Base-by-base conservation (phyloP, 2,113 vertebrate genomes). In the Eolophus roseicapilla region DNA sequence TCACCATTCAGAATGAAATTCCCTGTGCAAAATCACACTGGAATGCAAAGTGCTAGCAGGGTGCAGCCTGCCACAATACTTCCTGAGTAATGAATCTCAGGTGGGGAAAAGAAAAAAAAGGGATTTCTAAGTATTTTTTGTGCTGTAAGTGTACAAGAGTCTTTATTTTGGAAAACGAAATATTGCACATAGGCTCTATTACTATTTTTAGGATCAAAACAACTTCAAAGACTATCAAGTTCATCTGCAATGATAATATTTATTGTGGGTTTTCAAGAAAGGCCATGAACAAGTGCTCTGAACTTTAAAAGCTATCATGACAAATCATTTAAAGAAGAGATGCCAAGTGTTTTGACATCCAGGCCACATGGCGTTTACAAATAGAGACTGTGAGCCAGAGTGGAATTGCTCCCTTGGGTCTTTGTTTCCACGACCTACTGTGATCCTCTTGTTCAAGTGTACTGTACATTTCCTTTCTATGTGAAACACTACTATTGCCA, bases 391-490 rank as follows among this genome's bases (percentile, higher is more conserved):
- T 41, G 63, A 90, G 67, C 44, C 75, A 90, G 67, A 88, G 53
- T 46, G 59, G 87, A 95, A 80, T 70, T 83, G 59, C 59, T 97
- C 94, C 92, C 94, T 88, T 95, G 94, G 87, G 95, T 82, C 90
- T 94, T 96, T 94, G 87, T 94, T 96, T 96, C 94, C 95, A 96
- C 11, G 75, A 95, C 94, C 87, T 90, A 13, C 49, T 35, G 49
- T 67, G 91, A 87, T 88, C 76, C 20, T 65, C 78, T 64, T 74
- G 29, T 63, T 88, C 62, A 68, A 62, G 57, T n/a, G 63, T 50
- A 79, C 83, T 73, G 77, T 78, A 88, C 78, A 35, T 80, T 96
- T 94, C 67, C 59, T 82, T 88, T 94, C 87, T 57, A 27, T 57
- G 53, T 62, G 46, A 95, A 95, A 80, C 28, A 77, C 62, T 47